Evolutionary conservation across 2,888 invertebrate species (phyloP).

Genomic region (Trachelus troglodyta): DNA sequence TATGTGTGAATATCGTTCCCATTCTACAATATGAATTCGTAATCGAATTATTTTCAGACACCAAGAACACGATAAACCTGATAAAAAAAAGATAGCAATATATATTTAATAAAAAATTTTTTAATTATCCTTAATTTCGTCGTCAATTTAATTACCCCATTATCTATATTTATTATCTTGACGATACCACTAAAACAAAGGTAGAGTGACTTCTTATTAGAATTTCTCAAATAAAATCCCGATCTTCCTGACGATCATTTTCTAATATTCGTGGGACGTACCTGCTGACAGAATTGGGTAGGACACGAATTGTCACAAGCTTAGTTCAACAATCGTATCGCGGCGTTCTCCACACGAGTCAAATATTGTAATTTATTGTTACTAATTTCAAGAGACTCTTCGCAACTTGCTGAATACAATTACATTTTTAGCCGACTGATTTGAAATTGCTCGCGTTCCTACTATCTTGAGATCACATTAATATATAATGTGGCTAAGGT

Average conservation of each 20-base stretch:
- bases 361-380: background rate
- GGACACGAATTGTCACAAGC: background rate
- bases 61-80: too few species aligned
- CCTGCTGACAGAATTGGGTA: background rate
- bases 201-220: background rate
- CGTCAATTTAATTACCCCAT: background rate
- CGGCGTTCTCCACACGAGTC: background rate
- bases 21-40: too few species aligned
- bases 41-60: too few species aligned
- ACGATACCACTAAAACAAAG: background rate
- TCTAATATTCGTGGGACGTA: background rate
- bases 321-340: background rate
- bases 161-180: background rate
- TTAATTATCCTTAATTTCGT: too few species aligned
- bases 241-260: background rate
- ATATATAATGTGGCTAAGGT: slow-evolving; percentile 32
- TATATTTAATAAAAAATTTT: too few species aligned
- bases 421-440: background rate
- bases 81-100: too few species aligned
- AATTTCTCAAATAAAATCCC: background rate
- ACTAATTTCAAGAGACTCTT: background rate
- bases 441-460: background rate
- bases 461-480: slow-evolving; percentile 31
- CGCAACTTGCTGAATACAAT: background rate
- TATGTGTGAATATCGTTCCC: too few species aligned